A percentile compares a stretch with the other conserved stretches of the same genome.
Evolutionary conservation across 1,140 invertebrate genomes (phyloP).

Genomic region (Maniola jurtina): DNA sequence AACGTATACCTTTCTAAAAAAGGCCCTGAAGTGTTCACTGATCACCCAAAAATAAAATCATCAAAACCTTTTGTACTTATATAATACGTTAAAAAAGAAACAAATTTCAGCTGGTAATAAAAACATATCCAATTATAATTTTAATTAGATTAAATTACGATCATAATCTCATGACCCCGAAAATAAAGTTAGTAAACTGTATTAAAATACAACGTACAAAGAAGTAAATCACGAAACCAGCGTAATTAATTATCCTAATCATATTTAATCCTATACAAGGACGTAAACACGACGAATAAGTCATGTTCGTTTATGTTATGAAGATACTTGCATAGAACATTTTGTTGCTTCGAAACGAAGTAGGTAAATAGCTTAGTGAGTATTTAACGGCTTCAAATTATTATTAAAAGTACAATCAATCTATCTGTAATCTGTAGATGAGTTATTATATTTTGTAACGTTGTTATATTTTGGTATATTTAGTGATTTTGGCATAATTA

Average conservation of each 20-base stretch:
- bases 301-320: slow-evolving; percentile 36
- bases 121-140: slow-evolving; percentile 4
- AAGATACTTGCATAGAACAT: slow-evolving; percentile 18
- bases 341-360: slow-evolving; percentile 10
- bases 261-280: slow-evolving; percentile 18
- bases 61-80: no score
- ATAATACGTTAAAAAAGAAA: no score
- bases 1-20: no score
- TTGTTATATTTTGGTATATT: no score
- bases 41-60: no score
- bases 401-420: no score
- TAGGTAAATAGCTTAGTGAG: background rate
- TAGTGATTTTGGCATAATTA: no score
- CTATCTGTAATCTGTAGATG: no score
- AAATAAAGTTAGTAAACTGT: slow-evolving; percentile 3
- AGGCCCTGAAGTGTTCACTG: no score
- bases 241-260: slow-evolving; percentile 36
- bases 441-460: no score
- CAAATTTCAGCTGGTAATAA: background rate
- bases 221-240: slow-evolving; percentile 19
- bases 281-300: slow-evolving; percentile 32
- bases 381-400: no score
- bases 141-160: background rate
- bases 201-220: slow-evolving; percentile 13
- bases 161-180: slow-evolving; percentile 13